phyloP scores from a whole-genome alignment of 37 sponge, comb jelly and placozoan genomes.

The Ianthella basta region DNA sequence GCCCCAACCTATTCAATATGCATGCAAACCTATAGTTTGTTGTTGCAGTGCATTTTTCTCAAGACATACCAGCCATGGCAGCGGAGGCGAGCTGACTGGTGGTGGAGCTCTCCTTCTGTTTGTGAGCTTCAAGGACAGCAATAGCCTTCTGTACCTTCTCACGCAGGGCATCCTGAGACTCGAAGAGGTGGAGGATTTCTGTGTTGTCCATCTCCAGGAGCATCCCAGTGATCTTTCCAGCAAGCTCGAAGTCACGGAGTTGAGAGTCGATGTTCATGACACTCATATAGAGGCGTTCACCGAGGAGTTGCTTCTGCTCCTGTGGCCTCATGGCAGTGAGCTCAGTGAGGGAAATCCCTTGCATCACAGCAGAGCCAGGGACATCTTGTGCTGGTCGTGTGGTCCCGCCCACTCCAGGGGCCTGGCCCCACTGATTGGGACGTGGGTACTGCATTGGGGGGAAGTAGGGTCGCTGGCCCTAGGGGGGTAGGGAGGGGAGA shows the following conservation, averaged over 20 bases:
- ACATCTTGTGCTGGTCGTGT: not conserved
- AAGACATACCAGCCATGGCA: not conserved
- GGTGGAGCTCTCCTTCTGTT: slow-evolving; percentile 51
- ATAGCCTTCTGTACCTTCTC: slow-evolving; percentile 95
- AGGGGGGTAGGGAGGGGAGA: slow-evolving; percentile 23
- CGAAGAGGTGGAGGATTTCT: slow-evolving; percentile 96
- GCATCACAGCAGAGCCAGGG: too few relatives aligned
- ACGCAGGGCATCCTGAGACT: slow-evolving; percentile 81
- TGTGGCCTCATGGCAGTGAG: slow-evolving; percentile 72
- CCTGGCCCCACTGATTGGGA: slow-evolving; percentile 59
- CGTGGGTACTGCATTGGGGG: slow-evolving; percentile 38
- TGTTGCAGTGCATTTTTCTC: too few relatives aligned
- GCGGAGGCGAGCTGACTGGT: not conserved
- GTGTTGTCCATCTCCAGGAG: slow-evolving; percentile 96
- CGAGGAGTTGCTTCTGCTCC: slow-evolving; percentile 97
- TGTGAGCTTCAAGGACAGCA: slow-evolving; percentile 86
- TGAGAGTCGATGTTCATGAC: slow-evolving; percentile 66
- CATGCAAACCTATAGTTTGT: too few relatives aligned
- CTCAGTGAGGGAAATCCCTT: slow-evolving; percentile 1
- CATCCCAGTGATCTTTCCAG: slow-evolving; percentile 99
- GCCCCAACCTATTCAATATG: too few relatives aligned
- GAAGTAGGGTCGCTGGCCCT: slow-evolving; percentile 72
- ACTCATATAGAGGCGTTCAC: slow-evolving; percentile 88
- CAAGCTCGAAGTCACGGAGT: slow-evolving; percentile 49
- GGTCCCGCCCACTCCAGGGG: slow-evolving; percentile 30